A percentile compares a stretch with the other conserved stretches of the same genome.
phyloP scores from a whole-genome alignment of 2,888 invertebrate species.

The Tenodera sinensis region DNA sequence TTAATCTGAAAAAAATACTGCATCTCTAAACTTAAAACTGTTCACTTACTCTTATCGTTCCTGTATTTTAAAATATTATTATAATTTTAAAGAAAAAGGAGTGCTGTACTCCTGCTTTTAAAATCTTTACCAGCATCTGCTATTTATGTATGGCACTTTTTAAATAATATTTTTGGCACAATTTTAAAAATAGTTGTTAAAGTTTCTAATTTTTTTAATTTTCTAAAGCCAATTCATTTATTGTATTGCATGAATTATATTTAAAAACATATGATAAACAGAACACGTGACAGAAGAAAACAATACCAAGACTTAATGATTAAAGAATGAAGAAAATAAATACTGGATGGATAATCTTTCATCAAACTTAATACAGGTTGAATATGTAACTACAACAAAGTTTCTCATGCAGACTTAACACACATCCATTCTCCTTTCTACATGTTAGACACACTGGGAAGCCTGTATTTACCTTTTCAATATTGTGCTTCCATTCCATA shows the following conservation, averaged over 20 bases:
- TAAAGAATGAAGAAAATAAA: background rate
- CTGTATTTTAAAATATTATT: background rate
- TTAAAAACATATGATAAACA: background rate
- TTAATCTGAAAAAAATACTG: background rate
- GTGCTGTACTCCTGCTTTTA: background rate
- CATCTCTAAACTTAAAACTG: background rate
- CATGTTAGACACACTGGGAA: conserved; percentile 6
- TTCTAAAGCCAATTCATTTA: background rate
- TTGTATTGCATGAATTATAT: background rate
- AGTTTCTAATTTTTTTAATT: background rate
- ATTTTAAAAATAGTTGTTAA: background rate
- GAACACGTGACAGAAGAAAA: background rate
- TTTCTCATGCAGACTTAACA: background rate
- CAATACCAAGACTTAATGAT: background rate
- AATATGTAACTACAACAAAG: background rate
- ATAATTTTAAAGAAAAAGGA: background rate
- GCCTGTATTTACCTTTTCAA: background rate
- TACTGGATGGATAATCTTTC: background rate
- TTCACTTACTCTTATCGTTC: background rate
- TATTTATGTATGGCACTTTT: background rate
- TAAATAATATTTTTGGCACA: background rate
- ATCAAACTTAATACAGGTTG: background rate
- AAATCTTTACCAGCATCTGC: background rate
- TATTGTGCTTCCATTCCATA: conserved; percentile 13
- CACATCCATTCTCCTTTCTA: background rate